phyloP scores from a whole-genome alignment of 2,113 vertebrate genomes.

The Pheucticus melanocephalus region DNA sequence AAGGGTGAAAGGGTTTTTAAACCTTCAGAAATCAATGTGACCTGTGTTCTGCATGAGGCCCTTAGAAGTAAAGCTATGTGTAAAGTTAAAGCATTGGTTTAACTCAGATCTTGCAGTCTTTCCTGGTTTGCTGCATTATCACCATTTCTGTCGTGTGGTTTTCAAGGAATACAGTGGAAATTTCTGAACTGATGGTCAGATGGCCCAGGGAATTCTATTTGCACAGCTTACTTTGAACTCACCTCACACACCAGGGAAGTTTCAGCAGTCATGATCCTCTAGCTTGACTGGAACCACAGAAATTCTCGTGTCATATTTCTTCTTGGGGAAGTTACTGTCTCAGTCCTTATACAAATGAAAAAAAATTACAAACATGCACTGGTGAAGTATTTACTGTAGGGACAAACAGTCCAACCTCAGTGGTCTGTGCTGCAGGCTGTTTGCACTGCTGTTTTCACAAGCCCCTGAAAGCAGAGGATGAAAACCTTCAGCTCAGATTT shows the following conservation, averaged over 20 bases:
- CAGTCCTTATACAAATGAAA: neutral
- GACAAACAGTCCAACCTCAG: neutral
- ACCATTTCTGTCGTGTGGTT: neutral
- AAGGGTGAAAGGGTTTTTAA: neutral
- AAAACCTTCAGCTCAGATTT: neutral
- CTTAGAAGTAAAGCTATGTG: neutral
- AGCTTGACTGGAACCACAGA: neutral
- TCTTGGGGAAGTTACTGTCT: conserved; percentile 32
- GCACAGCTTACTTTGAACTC: neutral
- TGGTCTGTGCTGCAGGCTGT: neutral
- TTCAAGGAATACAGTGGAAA: neutral
- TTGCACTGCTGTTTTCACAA: neutral
- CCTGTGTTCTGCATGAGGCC: neutral
- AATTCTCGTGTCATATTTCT: neutral
- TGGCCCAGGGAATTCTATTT: neutral
- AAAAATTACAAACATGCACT: neutral
- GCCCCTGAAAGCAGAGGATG: neutral
- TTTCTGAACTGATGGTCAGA: neutral
- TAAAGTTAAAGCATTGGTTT: neutral
- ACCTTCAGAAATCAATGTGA: neutral
- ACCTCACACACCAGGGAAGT: neutral
- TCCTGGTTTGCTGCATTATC: neutral
- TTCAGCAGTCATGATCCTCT: neutral
- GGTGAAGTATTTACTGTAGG: conserved; percentile 12
- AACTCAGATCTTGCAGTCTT: neutral